Percentiles rank a stretch among this genome's conserved stretches.
phyloP scores from a whole-genome alignment of 2,113 vertebrate genomes.

The Euleptes europaea region DNA sequence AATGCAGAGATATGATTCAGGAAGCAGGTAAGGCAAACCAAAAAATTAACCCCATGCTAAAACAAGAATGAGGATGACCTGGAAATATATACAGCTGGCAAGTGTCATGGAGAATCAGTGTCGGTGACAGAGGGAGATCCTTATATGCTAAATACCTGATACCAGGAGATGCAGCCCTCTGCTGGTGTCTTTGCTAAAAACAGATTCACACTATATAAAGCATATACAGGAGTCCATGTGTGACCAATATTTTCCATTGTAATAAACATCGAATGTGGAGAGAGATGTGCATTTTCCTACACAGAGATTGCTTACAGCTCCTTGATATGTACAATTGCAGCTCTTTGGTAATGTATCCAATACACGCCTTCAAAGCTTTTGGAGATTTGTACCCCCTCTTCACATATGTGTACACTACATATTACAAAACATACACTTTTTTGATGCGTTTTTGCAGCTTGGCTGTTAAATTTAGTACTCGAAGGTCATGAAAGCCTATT shows the following conservation, averaged over 20 bases:
- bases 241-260: not conserved
- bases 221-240: not conserved
- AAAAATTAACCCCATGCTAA: not conserved
- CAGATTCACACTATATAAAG: not conserved
- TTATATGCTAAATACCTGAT: not conserved
- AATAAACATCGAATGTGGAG: not conserved
- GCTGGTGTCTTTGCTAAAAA: not conserved
- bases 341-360: not conserved
- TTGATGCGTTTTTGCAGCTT: not conserved
- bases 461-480: not conserved
- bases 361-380: not conserved
- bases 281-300: not conserved
- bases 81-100: not conserved
- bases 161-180: not conserved
- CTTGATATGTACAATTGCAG: not conserved
- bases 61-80: not conserved
- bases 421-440: not conserved
- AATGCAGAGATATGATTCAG: not conserved
- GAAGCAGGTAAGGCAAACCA: not conserved
- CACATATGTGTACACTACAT: not conserved
- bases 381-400: not conserved
- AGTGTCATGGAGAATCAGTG: not conserved
- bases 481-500: not conserved
- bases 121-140: not conserved
- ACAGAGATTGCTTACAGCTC: not conserved